Percentiles rank a stretch among this genome's conserved stretches.
phyloP scores from a whole-genome alignment of 2,113 vertebrate species.

The Amphiprion percula region DNA sequence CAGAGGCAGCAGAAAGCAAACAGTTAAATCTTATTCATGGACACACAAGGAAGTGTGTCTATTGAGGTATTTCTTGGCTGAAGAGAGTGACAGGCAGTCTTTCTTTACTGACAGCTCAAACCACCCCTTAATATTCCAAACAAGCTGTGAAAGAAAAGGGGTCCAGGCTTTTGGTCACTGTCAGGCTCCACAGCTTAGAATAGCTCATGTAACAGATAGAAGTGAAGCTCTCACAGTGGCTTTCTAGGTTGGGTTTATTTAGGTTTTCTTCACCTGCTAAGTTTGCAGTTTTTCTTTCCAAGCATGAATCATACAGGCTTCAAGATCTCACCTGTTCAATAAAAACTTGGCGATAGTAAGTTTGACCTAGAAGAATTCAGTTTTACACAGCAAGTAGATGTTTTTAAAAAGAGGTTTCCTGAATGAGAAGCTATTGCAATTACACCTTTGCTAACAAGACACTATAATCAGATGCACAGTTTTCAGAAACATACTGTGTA shows the following conservation, averaged over 20 bases:
- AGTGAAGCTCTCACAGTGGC: background rate
- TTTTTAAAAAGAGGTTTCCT: slow-evolving; percentile 11
- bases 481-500: too few species aligned
- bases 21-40: slow-evolving; percentile 37
- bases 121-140: slow-evolving; percentile 38
- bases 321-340: slow-evolving; percentile 23
- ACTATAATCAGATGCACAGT: too few species aligned
- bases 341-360: slow-evolving; percentile 2
- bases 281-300: slow-evolving; percentile 28
- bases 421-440: background rate
- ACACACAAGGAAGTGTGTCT: slow-evolving; percentile 2
- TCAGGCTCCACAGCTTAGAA: slow-evolving; percentile 39
- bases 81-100: slow-evolving; percentile 48
- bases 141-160: slow-evolving; percentile 38
- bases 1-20: slow-evolving; percentile 19
- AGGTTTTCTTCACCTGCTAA: slow-evolving; percentile 16
- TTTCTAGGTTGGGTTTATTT: slow-evolving; percentile 52
- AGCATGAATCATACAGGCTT: slow-evolving; percentile 19
- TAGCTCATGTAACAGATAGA: slow-evolving; percentile 44
- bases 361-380: background rate
- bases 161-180: slow-evolving; percentile 50
- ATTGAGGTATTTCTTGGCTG: slow-evolving; percentile 34
- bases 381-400: background rate
- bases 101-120: slow-evolving; percentile 46
- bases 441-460: too few species aligned